phyloP scores from a whole-genome alignment of 1,140 invertebrate species.

The Thaumatotibia leucotreta region DNA sequence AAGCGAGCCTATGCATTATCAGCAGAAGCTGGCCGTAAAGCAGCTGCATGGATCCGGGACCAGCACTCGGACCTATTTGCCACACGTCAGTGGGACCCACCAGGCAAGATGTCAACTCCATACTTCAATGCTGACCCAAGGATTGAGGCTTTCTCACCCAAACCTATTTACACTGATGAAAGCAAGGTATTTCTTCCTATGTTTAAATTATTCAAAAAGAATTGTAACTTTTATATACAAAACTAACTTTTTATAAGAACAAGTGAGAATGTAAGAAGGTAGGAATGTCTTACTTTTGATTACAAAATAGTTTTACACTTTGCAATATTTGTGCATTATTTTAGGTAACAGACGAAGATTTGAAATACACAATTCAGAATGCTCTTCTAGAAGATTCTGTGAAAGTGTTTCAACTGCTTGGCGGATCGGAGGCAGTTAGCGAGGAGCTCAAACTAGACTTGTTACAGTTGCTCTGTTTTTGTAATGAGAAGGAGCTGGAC shows the following conservation, averaged over 20 bases:
- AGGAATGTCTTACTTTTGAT: no score
- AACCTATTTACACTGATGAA: slow-evolving; percentile 82
- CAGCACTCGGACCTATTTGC: slow-evolving; percentile 87
- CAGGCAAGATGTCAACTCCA: slow-evolving; percentile 56
- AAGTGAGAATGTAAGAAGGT: no score
- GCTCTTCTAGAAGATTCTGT: slow-evolving; percentile 82
- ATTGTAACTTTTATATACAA: no score
- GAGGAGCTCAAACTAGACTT: slow-evolving; percentile 82
- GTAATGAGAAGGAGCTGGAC: slow-evolving; percentile 83
- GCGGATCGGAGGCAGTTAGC: slow-evolving; percentile 78
- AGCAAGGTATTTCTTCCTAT: slow-evolving; percentile 71
- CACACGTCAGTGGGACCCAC: slow-evolving; percentile 83
- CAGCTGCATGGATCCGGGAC: slow-evolving; percentile 89
- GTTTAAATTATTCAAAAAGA: no score
- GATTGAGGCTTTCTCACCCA: slow-evolving; percentile 84
- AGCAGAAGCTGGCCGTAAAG: slow-evolving; percentile 90
- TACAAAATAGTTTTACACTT: no score
- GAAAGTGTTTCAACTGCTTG: slow-evolving; percentile 84
- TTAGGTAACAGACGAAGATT: slow-evolving; percentile 80
- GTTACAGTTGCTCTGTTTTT: slow-evolving; percentile 90
- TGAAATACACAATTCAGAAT: slow-evolving; percentile 81
- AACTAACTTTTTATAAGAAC: no score
- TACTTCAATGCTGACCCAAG: slow-evolving; percentile 76
- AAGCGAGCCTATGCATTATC: slow-evolving; percentile 88
- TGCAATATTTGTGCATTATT: no score